phyloP scores from a whole-genome alignment of 2,888 invertebrate species.

The Biston stratarius region DNA sequence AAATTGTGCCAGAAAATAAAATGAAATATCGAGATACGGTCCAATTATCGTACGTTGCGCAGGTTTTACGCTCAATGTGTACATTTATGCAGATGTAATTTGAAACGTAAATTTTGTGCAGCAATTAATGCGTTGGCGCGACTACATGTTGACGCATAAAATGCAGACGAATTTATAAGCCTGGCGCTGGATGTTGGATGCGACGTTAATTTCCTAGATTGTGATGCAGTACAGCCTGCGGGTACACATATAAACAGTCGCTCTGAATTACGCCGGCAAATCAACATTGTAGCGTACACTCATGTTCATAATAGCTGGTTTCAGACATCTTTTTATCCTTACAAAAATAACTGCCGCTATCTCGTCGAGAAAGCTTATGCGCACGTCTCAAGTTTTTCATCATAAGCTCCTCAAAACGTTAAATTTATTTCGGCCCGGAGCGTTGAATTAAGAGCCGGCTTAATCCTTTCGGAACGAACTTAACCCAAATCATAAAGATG shows the following conservation, averaged over 20 bases:
- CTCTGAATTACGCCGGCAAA: constrained; percentile 53
- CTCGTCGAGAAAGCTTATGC: constrained; percentile 65
- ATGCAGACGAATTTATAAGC: constrained; percentile 58
- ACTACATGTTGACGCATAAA: constrained; percentile 54
- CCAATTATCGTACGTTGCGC: constrained; percentile 67
- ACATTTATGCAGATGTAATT: constrained; percentile 56
- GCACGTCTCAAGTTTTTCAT: constrained; percentile 82
- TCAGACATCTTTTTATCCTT: constrained; percentile 37
- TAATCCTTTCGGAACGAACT: constrained; percentile 84
- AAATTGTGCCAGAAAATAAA: constrained; percentile 81
- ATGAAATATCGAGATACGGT: constrained; percentile 76
- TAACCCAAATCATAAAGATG: constrained; percentile 85
- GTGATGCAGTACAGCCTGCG: constrained; percentile 37
- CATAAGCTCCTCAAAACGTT: constrained; percentile 80
- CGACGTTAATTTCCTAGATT: constrained; percentile 43
- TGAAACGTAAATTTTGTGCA: constrained; percentile 57
- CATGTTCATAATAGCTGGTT: constrained; percentile 51
- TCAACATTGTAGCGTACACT: constrained; percentile 64
- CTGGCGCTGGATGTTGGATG: constrained; percentile 51
- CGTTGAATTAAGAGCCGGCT: constrained; percentile 81
- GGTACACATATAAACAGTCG: constrained; percentile 49
- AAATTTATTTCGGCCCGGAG: constrained; percentile 84
- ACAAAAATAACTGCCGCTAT: constrained; percentile 58
- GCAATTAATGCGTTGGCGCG: constrained; percentile 63
- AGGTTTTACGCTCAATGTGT: constrained; percentile 54